Conservation (phyloP, 2,888 invertebrate species). For the Pomacea canaliculata region DNA sequence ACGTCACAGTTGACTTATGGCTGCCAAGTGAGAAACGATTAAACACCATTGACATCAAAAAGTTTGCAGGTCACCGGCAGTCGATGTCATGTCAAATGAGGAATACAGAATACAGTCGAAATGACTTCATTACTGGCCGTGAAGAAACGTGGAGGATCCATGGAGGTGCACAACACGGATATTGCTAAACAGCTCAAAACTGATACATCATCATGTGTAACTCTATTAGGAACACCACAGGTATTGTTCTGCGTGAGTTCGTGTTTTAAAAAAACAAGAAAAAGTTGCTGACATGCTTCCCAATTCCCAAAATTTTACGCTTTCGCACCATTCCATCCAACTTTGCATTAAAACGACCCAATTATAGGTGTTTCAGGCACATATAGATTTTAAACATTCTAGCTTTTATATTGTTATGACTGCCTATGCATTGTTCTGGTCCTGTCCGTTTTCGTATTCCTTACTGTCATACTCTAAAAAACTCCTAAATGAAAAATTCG, state of each 20-base stretch:
- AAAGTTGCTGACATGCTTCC: too few relatives aligned
- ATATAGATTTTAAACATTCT: too few relatives aligned
- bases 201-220: not conserved
- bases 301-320: too few relatives aligned
- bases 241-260: not conserved
- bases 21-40: conserved; percentile 27
- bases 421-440: too few relatives aligned
- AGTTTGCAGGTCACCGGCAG: not conserved
- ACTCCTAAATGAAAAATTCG: too few relatives aligned
- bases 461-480: too few relatives aligned
- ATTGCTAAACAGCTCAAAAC: not conserved
- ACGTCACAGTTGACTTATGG: conserved; percentile 58
- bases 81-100: not conserved
- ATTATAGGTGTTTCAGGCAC: too few relatives aligned
- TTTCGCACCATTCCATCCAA: too few relatives aligned
- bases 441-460: too few relatives aligned
- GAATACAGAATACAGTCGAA: not conserved
- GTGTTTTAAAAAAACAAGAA: not conserved
- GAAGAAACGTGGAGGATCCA: conserved; percentile 52
- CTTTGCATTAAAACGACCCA: too few relatives aligned
- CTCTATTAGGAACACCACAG: not conserved
- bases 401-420: too few relatives aligned
- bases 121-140: conserved; percentile 59
- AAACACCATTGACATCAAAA: not conserved
- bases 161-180: conserved; percentile 29